Base-by-base conservation (phyloP, 2,888 invertebrate genomes). In the Argyresthia goedartella region DNA sequence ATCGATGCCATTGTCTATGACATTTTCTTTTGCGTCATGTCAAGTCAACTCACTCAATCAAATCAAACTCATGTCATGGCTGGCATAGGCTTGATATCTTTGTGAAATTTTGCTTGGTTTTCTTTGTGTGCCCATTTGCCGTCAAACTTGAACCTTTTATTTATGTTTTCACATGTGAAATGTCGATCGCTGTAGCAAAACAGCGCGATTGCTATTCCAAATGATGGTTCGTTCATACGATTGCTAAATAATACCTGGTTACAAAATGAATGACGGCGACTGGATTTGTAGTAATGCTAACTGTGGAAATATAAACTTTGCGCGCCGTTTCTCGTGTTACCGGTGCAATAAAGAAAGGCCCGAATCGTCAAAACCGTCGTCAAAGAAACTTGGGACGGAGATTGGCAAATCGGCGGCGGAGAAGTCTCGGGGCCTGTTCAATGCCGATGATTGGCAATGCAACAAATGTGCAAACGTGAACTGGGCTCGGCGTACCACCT, bases 381-480 rank as follows among this genome's bases (percentile, higher is more conserved):
- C 93, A 76, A 95, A 95, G 77, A 95, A 95, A 80, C 88, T 96
- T 49, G 96, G 98, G 0, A 95, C 95, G 55, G 99, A 99, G 87
- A 98, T 99, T 63, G 99, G 99, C 4, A 99, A 99, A 87, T 95
- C 94, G 16, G 96, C 98, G 39, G 99, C 99, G 0, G 99, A 99
- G 76, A 99, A 99, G 81, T 97, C 97, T 66, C 92, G 96, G 63
- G 98, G 98, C n/a, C 88, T 98, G 55, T 92, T 91, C 76, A 96
- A 97, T 80, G 99, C 99, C 41, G 99, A 99, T 76, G 99, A 99
- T 81, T 99, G 99, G 99, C 97, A 98, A 73, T 99, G 99, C 79
- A 96, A 95, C 80, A 98, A 98, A 77, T 99, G 99, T 86, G 98
- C 98, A n/a, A 99, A 99, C 81, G 99, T 99, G 10, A 99, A 99